These are phyloP conservation scores for Oxygymnocypris stewartii DNA, from an alignment of 2,113 vertebrate genomes.

Conservation along the genomic window DNA sequence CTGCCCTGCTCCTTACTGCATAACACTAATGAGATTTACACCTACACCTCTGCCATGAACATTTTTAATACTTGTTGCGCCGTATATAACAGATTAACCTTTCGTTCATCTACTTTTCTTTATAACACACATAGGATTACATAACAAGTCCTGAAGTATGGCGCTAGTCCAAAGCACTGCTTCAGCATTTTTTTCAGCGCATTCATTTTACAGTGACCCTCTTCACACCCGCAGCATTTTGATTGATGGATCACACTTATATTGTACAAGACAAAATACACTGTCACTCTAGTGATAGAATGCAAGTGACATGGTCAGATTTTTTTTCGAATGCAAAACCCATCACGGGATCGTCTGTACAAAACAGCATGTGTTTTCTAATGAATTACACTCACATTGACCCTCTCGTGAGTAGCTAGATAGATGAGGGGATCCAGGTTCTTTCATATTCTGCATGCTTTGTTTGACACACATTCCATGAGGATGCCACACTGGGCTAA, in stretches of 20 bases:
- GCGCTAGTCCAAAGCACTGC: background rate
- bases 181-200: constrained; percentile 26
- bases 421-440: constrained; percentile 41
- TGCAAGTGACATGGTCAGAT: too few relatives aligned
- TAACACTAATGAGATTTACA: constrained; percentile 7
- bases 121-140: background rate
- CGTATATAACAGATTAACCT: constrained; percentile 8
- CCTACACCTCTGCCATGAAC: background rate
- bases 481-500: background rate
- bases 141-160: background rate
- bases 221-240: constrained; percentile 16
- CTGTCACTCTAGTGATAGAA: background rate
- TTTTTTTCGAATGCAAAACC: background rate
- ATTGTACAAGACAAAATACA: constrained; percentile 28
- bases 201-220: constrained; percentile 26
- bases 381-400: constrained; percentile 46
- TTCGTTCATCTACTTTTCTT: background rate
- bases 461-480: constrained; percentile 39
- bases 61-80: constrained; percentile 2
- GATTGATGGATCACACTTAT: constrained; percentile 36
- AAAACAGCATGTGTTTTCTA: constrained; percentile 31
- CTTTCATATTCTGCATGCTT: constrained; percentile 46
- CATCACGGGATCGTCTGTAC: constrained; percentile 10
- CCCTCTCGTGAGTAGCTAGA: constrained; percentile 24
- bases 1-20: constrained; percentile 14